These are phyloP conservation scores for Labeo calbasu DNA, from an alignment of 2,797 vertebrate genomes.

Conservation along the genomic window DNA sequence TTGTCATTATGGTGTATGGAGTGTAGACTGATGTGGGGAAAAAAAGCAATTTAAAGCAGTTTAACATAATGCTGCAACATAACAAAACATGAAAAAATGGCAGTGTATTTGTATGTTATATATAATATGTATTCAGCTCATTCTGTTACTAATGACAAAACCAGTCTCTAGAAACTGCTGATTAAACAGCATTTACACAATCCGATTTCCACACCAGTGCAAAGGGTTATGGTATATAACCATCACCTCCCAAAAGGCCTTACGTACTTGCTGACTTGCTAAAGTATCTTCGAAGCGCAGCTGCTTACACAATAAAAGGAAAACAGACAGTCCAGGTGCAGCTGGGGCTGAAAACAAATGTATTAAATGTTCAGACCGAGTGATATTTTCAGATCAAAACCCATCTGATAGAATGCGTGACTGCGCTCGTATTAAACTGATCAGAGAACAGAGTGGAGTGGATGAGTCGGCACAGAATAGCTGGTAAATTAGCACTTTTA, in stretches of 20 bases:
- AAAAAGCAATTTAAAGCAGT: too few relatives aligned
- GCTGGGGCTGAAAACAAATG: constrained; percentile 1
- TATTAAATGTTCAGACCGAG: neutral
- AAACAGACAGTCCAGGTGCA: constrained; percentile 11
- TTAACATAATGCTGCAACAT: too few relatives aligned
- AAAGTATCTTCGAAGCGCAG: constrained; percentile 12
- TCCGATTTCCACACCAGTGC: neutral
- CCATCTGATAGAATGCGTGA: constrained; percentile 17
- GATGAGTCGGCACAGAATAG: neutral
- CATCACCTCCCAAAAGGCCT: constrained; percentile 21
- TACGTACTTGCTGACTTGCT: constrained; percentile 25
- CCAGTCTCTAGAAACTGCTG: neutral
- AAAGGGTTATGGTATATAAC: neutral
- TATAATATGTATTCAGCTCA: neutral
- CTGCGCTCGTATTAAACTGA: constrained; percentile 14
- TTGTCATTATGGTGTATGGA: too few relatives aligned
- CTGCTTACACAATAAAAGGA: neutral
- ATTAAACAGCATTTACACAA: neutral
- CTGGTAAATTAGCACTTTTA: constrained; percentile 15
- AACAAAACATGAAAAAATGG: too few relatives aligned
- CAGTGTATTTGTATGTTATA: neutral
- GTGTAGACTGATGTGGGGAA: too few relatives aligned
- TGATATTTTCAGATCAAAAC: constrained; percentile 24
- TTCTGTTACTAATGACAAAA: neutral
- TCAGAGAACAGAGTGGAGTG: constrained; percentile 6